phyloP scores from a whole-genome alignment of 1,140 invertebrate species.

The Ctenoplectra terminalis region DNA sequence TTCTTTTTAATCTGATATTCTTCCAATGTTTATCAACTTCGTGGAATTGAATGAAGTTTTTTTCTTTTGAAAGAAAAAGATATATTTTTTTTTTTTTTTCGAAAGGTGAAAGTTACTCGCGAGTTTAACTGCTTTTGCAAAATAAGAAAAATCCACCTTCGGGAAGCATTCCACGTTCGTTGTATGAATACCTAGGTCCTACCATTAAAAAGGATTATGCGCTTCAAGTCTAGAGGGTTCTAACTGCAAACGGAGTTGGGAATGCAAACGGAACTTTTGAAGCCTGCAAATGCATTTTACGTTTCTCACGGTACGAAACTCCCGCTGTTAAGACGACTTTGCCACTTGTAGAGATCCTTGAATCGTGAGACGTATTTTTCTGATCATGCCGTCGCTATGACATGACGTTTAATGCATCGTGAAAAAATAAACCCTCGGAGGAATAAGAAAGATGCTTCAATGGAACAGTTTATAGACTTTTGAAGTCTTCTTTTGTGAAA shows the following conservation, averaged over 20 bases:
- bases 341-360: conserved; percentile 40
- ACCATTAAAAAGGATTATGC: conserved; percentile 65
- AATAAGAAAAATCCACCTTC: conserved; percentile 51
- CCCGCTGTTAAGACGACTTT: conserved; percentile 55
- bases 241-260: conserved; percentile 46
- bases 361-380: conserved; percentile 26
- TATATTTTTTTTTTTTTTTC: no score
- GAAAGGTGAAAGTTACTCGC: neutral
- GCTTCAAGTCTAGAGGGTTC: conserved; percentile 33
- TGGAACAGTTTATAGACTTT: neutral
- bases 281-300: conserved; percentile 52
- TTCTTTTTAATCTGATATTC: no score
- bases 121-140: conserved; percentile 16
- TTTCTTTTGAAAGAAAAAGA: no score
- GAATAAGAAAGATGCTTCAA: neutral
- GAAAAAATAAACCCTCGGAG: no score
- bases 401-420: neutral
- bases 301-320: conserved; percentile 52
- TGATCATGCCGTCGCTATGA: conserved; percentile 32
- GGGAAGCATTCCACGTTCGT: conserved; percentile 52
- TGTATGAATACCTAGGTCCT: conserved; percentile 53
- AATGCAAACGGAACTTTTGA: conserved; percentile 57
- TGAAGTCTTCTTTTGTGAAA: no score
- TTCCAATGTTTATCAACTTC: neutral
- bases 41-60: neutral